Evolutionary conservation across 1,140 invertebrate genomes (phyloP), one percentile per base, ranked within the genome.

Genomic region (Geopemphigus sp.): DNA sequence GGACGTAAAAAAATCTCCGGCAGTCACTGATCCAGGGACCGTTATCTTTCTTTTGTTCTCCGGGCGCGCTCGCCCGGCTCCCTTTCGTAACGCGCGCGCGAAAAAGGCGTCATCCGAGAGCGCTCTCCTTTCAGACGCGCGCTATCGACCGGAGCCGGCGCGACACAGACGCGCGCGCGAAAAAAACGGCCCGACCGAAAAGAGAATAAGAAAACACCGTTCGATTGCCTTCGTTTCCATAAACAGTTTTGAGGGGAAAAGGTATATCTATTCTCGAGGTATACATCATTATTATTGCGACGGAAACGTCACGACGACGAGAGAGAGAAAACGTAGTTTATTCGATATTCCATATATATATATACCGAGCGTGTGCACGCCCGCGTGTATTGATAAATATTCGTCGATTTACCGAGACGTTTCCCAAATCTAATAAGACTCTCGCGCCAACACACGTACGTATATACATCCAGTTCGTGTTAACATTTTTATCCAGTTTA

Each of bases 21-120:
- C 11, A 56, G n/a, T 76, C 56, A 78, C 74, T 78, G 74, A 78
- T 78, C 74, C 73, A 19, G 57, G n/a, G n/a, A 22, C 47, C 1
- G 72, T 74, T 74, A 12, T n/a, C 17, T 73, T 76, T 19, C 74
- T 78, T 78, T 78, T 78, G 74, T 78, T 78, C 57, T 72, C 61
- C 14, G 17, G 14, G 1, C 47, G 45, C 0, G 59, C 26, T 2
- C 22, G 59, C 14, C n/a, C 14, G n/a, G 57, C 39, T 57, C 72
- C 29, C 54, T 74, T 39, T 74, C 56, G 45, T 11, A 50, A 8
- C 47, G 47, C 14, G 47, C 1, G 47, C 47, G 14, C 11, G 12
- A 59, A 57, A 59, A 45, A 76, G 14, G 73, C 56, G 54, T 76
- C 73, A 76, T 76, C n/a, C n/a, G 0, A 68, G 26, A 68, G 45